Conservation (phyloP, 2,888 invertebrate species). For the Pomacea canaliculata region DNA sequence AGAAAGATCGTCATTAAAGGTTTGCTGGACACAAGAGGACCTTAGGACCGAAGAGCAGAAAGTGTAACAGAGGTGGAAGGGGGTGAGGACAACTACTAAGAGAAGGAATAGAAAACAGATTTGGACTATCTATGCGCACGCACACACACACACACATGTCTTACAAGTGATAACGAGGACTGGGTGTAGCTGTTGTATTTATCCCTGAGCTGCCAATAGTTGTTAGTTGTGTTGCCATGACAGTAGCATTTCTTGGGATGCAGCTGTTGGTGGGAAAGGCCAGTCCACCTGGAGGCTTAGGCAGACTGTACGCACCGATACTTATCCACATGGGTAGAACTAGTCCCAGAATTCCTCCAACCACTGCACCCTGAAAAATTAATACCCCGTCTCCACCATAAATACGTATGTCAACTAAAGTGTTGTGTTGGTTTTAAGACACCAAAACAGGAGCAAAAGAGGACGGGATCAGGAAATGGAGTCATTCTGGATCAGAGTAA, state of each 20-base stretch:
- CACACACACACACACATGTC: background rate
- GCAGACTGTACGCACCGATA: constrained; percentile 79
- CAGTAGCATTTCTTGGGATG: constrained; percentile 14
- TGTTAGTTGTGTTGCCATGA: background rate
- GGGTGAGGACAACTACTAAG: too few species aligned
- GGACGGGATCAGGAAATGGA: too few species aligned
- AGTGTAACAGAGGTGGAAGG: background rate
- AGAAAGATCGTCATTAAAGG: too few species aligned
- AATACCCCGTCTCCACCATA: too few species aligned
- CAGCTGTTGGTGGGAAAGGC: constrained; percentile 36
- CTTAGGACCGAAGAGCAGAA: background rate
- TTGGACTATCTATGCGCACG: too few species aligned
- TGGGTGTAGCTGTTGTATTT: background rate
- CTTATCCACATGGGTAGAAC: constrained; percentile 83
- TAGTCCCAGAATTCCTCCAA: constrained; percentile 72
- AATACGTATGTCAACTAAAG: too few species aligned
- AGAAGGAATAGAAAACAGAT: too few species aligned
- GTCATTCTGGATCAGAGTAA: too few species aligned
- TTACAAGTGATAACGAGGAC: background rate
- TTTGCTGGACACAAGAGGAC: background rate
- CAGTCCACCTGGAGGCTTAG: constrained; percentile 38
- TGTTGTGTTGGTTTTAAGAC: too few species aligned
- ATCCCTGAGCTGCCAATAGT: background rate
- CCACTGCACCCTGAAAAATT: constrained; percentile 21
- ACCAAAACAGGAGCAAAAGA: background rate